Conservation (phyloP, 2,797 vertebrate species). For the Apogon hyalosoma region DNA sequence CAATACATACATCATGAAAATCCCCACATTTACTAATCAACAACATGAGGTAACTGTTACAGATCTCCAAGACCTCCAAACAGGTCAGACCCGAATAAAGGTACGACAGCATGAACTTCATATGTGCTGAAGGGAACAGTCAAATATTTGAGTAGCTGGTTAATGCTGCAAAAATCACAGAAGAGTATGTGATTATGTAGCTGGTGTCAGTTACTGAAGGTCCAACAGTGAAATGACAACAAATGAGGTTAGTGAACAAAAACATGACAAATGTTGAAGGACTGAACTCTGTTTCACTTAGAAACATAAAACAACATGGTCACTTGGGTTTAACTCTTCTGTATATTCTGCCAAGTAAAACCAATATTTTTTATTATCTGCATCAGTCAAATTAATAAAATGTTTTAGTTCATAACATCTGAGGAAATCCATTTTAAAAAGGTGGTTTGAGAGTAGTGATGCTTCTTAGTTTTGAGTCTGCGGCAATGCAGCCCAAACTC, state of each 20-base stretch:
- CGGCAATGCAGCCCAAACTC: too few species aligned
- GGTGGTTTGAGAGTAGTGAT: too few species aligned
- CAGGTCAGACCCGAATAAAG: constrained; percentile 4
- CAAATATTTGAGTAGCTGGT: background rate
- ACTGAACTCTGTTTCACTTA: too few species aligned
- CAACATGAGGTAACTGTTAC: constrained; percentile 46
- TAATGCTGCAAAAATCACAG: constrained; percentile 2
- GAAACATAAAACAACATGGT: too few species aligned
- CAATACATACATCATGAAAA: background rate
- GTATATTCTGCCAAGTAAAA: too few species aligned
- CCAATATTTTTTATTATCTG: too few species aligned
- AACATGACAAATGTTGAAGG: too few species aligned
- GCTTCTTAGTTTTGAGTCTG: too few species aligned
- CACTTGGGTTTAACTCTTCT: too few species aligned
- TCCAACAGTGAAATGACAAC: background rate
- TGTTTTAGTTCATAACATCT: too few species aligned
- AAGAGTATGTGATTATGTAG: background rate
- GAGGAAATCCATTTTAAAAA: too few species aligned
- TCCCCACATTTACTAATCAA: constrained; percentile 15
- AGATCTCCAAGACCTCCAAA: constrained; percentile 24
- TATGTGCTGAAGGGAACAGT: constrained; percentile 5
- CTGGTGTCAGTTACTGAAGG: background rate
- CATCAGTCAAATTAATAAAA: too few species aligned
- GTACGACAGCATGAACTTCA: constrained; percentile 7
- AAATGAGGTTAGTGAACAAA: background rate